These are phyloP conservation scores for Chouioia cunea DNA, from an alignment of 2,888 invertebrate species.

Conservation along the genomic window DNA sequence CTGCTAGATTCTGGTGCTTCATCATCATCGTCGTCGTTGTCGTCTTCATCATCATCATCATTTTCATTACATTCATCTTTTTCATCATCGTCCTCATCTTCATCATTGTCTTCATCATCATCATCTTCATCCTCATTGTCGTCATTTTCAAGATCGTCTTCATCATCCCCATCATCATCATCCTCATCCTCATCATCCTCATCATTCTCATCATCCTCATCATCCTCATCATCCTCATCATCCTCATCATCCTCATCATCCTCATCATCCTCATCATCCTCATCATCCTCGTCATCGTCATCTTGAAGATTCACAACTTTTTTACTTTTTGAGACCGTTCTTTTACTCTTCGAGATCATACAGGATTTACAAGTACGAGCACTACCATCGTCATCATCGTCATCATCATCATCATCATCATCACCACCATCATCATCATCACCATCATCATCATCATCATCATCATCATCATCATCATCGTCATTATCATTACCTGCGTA, in stretches of 20 bases:
- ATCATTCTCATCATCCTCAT: conserved; percentile 65
- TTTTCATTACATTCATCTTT: conserved; percentile 62
- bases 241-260: conserved; percentile 75
- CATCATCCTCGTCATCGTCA: conserved; percentile 64
- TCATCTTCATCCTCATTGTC: conserved; percentile 74
- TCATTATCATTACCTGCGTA: conserved; percentile 68
- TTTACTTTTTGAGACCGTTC: conserved; percentile 36
- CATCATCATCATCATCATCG: conserved; percentile 65
- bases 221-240: conserved; percentile 63
- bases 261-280: conserved; percentile 59
- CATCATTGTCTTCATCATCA: conserved; percentile 71
- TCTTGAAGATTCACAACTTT: conserved; percentile 53
- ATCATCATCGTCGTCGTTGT: conserved; percentile 66
- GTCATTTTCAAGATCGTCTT: conserved; percentile 57
- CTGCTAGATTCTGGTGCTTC: conserved; percentile 54
- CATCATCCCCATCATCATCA: conserved; percentile 65
- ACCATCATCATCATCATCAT: conserved; percentile 67
- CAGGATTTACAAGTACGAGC: no score
- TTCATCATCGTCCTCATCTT: conserved; percentile 67
- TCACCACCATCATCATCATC: conserved; percentile 68
- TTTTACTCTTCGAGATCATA: conserved; percentile 27
- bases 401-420: conserved; percentile 68
- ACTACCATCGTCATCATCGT: conserved; percentile 71
- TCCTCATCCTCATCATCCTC: conserved; percentile 65
- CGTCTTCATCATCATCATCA: conserved; percentile 64